Conservation (phyloP, 2,113 vertebrate genomes). For the Tragulus kanchil region DNA sequence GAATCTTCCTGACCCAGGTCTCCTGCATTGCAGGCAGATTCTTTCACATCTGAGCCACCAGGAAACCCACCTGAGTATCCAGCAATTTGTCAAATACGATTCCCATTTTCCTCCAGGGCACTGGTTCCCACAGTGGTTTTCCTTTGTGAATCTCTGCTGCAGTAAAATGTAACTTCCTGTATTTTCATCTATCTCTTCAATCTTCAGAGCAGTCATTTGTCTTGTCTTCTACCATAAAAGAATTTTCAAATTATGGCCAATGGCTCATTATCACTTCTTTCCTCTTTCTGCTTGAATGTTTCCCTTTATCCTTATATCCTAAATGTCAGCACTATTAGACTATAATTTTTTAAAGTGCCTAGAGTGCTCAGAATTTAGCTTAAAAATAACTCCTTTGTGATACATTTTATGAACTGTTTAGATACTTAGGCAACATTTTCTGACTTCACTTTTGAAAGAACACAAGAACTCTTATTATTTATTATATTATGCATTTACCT, state of each 20-base stretch:
- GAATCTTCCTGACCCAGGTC: no score
- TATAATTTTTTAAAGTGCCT: background rate
- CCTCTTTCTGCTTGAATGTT: background rate
- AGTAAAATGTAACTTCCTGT: background rate
- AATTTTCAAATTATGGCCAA: background rate
- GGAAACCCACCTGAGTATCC: background rate
- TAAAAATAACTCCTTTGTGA: background rate
- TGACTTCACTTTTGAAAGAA: background rate
- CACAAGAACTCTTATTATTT: background rate
- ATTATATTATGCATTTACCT: background rate
- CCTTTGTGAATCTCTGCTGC: background rate
- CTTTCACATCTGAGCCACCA: no score
- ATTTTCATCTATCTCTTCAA: background rate
- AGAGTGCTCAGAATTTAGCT: background rate
- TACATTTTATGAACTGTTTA: background rate
- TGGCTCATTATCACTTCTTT: background rate
- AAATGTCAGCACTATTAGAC: background rate
- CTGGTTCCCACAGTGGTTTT: background rate
- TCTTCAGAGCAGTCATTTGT: background rate
- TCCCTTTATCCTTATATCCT: background rate
- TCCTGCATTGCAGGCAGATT: no score
- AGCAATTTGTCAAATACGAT: background rate
- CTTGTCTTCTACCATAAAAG: background rate
- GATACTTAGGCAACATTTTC: background rate
- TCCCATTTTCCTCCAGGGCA: fast-evolving